A percentile compares a stretch with the other conserved stretches of the same genome.
phyloP scores from a whole-genome alignment of 1,140 invertebrate species.

The Polypedilum vanderplanki region DNA sequence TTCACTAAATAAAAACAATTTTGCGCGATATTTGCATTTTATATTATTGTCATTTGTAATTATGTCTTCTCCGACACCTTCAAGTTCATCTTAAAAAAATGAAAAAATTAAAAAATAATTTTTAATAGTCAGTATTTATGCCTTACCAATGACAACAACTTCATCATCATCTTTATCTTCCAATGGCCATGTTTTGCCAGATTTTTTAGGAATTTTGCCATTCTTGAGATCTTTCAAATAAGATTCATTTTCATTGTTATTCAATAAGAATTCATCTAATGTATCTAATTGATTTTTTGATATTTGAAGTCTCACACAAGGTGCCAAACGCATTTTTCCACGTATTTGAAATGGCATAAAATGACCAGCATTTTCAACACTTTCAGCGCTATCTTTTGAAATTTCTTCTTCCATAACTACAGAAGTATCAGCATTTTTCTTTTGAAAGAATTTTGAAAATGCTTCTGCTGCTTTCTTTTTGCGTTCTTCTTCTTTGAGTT shows the following conservation, averaged over 20 bases:
- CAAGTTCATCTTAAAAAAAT: conserved; percentile 46
- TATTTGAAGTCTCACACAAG: conserved; percentile 50
- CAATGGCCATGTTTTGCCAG: conserved; percentile 56
- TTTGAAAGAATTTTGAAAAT: conserved; percentile 72
- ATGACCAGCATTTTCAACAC: conserved; percentile 38
- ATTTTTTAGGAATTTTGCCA: conserved; percentile 45
- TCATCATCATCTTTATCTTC: conserved; percentile 51
- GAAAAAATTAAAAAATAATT: no score
- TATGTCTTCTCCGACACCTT: conserved; percentile 49
- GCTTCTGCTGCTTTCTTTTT: conserved; percentile 65
- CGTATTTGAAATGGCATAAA: conserved; percentile 70
- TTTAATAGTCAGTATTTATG: conserved; percentile 31
- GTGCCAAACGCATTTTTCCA: conserved; percentile 81
- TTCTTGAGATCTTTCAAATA: conserved; percentile 57
- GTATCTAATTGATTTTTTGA: conserved; percentile 45
- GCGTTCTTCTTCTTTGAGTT: conserved; percentile 50
- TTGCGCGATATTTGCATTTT: conserved; percentile 57
- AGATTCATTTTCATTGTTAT: conserved; percentile 38
- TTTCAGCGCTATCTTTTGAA: conserved; percentile 39
- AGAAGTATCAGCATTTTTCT: conserved; percentile 50
- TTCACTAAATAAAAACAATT: conserved; percentile 84
- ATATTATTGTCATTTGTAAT: conserved; percentile 43
- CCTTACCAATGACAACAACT: conserved; percentile 55
- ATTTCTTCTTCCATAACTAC: conserved; percentile 33
- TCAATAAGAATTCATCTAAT: conserved; percentile 47